Base-by-base conservation (phyloP, 2,113 vertebrate genomes). In the Rynchops niger region DNA sequence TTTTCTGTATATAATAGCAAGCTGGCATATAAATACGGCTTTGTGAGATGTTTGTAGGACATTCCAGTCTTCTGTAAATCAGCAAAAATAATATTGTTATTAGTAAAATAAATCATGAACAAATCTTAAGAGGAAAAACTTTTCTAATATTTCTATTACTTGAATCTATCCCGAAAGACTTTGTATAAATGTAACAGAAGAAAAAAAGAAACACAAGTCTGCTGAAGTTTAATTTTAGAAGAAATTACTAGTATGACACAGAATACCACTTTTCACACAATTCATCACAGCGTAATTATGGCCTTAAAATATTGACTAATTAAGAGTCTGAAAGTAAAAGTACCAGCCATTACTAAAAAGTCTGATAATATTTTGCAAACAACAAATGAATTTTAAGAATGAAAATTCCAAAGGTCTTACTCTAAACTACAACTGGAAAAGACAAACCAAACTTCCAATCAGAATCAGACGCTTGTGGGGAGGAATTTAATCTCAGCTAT, bases 1-100 rank as follows among this genome's bases (percentile, higher is more conserved):
- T 96, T 90, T 94, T 72, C 73, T 96, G 58, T 83, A 89, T 94
- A 83, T 90, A 95, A 97, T 55, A 93, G 56, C 72, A 96, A 96
- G 42, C 42, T 86, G 73, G 93, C 83, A 92, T 79, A 82, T 66
- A 96, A 93, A 93, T 88, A 93, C 18, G 62, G 62, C 47, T 93
- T 93, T 76, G 55, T 77, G 63, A 93, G 34, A 95, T 72, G 61
- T 94, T 56, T 78, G 92, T 49, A 34, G 26, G 47, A 96, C 71
- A 95, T 86, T 74, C 38, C 47, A 52, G 67, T 65, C 83, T 74
- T 95, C 90, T 73, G 76, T 73, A 93, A 91, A 94, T 61, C 83
- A 91, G 83, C n/a, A 97, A 86, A 93, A 63, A 81, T 38, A 90
- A 92, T 83, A 90, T 67, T 85, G 89, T 92, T 77, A 67, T 91